phyloP scores from a whole-genome alignment of 2,113 vertebrate genomes.

The Coracopsis vasa region DNA sequence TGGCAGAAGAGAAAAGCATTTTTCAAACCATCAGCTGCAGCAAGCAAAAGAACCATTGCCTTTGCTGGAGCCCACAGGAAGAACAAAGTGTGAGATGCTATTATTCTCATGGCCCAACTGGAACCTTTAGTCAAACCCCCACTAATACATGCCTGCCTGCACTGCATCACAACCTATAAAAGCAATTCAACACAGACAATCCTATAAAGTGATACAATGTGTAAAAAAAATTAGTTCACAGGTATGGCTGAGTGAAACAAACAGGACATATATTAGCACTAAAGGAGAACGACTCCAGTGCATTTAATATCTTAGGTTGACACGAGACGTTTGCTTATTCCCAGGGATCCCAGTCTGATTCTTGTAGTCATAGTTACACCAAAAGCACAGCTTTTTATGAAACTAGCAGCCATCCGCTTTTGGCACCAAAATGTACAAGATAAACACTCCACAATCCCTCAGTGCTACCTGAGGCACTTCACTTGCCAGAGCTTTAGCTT shows the following conservation, averaged over 20 bases:
- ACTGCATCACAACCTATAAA: not conserved
- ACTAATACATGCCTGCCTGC: not conserved
- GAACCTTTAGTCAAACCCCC: not conserved
- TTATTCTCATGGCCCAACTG: not conserved
- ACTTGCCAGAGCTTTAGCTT: not conserved
- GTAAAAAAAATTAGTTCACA: not conserved
- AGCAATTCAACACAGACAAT: not conserved
- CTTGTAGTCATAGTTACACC: conserved; percentile 31
- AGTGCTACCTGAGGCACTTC: not conserved
- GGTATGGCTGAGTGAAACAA: not conserved
- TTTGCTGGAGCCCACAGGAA: not conserved
- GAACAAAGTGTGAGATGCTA: accelerated
- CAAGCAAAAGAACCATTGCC: not conserved
- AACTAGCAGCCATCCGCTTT: not conserved
- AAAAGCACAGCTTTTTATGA: conserved; percentile 3
- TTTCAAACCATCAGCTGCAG: not conserved
- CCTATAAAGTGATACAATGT: not conserved
- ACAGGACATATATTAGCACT: not conserved
- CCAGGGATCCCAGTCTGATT: not conserved
- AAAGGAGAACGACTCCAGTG: not conserved
- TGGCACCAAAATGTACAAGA: not conserved
- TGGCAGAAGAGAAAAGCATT: not conserved
- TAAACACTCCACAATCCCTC: not conserved
- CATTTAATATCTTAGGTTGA: not conserved
- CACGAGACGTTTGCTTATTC: not conserved